Evolutionary conservation across 2,113 vertebrate genomes (phyloP).

Genomic region (Tachysurus vachellii): DNA sequence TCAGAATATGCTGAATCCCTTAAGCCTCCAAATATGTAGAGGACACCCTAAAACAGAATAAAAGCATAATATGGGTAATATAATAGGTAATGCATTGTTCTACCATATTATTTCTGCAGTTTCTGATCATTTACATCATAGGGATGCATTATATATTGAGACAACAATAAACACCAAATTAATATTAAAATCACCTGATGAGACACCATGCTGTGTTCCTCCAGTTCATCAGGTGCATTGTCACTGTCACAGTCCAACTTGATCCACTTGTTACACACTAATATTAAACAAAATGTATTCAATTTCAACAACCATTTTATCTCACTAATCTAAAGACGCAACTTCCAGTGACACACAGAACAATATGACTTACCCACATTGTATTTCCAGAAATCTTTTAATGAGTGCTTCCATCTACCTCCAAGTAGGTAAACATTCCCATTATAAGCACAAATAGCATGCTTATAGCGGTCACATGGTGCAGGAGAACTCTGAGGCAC

Average conservation of each 20-base stretch:
- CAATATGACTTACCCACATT: conserved; percentile 71
- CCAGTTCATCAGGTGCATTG: conserved; percentile 79
- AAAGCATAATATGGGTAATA: not conserved
- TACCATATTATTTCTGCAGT: not conserved
- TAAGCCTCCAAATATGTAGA: conserved; percentile 83
- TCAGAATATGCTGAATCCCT: conserved; percentile 78
- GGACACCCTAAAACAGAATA: conserved; percentile 66
- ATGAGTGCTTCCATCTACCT: conserved; percentile 67
- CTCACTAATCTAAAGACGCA: not conserved
- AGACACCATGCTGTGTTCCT: conserved; percentile 83
- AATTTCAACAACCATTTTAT: not conserved
- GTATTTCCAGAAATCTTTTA: conserved; percentile 86
- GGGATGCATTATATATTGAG: not conserved
- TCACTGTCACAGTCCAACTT: conserved; percentile 68
- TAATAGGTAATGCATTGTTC: not conserved
- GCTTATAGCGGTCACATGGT: conserved; percentile 81
- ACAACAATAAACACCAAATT: not conserved
- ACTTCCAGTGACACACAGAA: not conserved
- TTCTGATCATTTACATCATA: not conserved
- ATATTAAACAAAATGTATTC: not conserved
- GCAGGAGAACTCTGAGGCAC: conserved; percentile 65
- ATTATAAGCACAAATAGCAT: conserved; percentile 71
- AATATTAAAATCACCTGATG: conserved; percentile 71
- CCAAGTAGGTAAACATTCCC: conserved; percentile 80
- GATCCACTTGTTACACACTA: conserved; percentile 78